Evolutionary conservation across 2,113 vertebrate genomes (phyloP), one percentile per base, ranked within the genome.

Genomic region (Prietella phreatophila): DNA sequence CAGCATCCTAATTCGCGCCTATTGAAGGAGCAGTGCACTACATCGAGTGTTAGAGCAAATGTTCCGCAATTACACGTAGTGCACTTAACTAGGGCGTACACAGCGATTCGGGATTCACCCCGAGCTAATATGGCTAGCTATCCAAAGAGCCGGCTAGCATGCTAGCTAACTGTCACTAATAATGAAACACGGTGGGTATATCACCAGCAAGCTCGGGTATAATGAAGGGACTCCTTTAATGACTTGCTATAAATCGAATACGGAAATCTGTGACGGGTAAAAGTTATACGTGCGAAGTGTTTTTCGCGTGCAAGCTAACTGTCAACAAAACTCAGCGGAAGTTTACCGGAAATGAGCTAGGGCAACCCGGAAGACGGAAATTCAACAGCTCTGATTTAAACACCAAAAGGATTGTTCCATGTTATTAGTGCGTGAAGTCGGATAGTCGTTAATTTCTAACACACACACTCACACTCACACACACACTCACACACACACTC

Each of bases 321-420:
- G 82, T 91, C 89, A 91, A 91, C 90, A 91, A 89, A 89, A 83
- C 61, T 11, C 15, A 55, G 55, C 89, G 90, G 90, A 91, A 90
- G 84, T 87, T 84, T 39, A 73, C 87, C 83, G 90, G 91, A 91
- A 88, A 60, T 85, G 25, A n/a, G 55, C 17, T n/a, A n/a, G 15
- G 79, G 14, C 19, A 5, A 90, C 73, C 90, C 91, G 91, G 91
- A 90, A 89, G 6, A 69, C n/a, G 76, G 75, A 79, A 79, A 53
- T 47, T 15, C 71, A 33, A 2, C n/a, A 60, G 22, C 53, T 85
- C 14, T 25, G 30, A 22, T 42, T 39, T 27, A n/a, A 20, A 30
- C 4, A 22, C 19, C 4, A 42, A 42, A 42, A 42, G 20, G 39
- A 7, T 9, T 7, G 50, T 50, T 50, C 56, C 4, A 19, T 58